Evolutionary conservation across 2,797 vertebrate genomes (phyloP).

Genomic region (Parauchenoglanis punctatus): DNA sequence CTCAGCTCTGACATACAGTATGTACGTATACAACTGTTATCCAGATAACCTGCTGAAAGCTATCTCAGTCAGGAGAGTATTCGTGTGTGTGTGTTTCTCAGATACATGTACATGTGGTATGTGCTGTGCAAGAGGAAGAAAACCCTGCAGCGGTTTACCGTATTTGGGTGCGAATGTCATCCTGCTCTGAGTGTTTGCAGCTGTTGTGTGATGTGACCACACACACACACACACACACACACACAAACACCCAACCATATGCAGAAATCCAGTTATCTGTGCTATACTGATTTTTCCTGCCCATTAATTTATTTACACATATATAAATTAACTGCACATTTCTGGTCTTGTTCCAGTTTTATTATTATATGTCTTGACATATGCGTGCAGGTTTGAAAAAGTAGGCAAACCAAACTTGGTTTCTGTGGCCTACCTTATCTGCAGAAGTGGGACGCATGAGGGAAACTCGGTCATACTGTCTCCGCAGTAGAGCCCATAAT

Average conservation of each 20-base stretch:
- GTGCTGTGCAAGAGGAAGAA: conserved; percentile 5
- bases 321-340: background rate
- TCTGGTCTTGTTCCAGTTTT: background rate
- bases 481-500: conserved; percentile 87
- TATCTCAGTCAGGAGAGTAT: background rate
- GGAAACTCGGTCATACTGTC: conserved; percentile 91
- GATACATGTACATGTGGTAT: background rate
- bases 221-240: conserved; percentile 4
- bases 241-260: background rate
- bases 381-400: background rate
- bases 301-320: background rate
- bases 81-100: background rate
- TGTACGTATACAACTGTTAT: background rate
- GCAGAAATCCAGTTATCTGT: background rate
- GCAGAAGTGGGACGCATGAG: conserved; percentile 90
- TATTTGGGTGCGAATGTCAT: conserved; percentile 63
- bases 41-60: background rate
- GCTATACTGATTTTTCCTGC: background rate
- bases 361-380: background rate
- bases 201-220: conserved; percentile 42
- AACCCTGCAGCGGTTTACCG: conserved; percentile 51
- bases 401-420: background rate
- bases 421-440: conserved; percentile 83
- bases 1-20: background rate
- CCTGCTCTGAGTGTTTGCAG: conserved; percentile 61